Evolutionary conservation across 2,888 invertebrate species (phyloP).

Genomic region (Dioctria rufipes): DNA sequence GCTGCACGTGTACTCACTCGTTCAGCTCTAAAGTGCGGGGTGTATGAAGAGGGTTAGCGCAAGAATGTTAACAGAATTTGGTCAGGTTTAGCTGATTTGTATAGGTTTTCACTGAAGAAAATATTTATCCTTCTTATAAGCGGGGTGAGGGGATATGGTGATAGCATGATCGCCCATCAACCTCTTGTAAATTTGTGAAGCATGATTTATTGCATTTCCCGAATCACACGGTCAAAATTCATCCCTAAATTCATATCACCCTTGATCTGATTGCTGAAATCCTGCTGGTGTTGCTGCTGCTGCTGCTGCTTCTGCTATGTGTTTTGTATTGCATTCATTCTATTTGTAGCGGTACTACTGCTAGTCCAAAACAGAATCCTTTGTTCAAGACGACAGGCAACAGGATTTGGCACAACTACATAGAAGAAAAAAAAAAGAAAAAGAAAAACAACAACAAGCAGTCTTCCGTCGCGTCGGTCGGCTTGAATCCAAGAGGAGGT

Average conservation of each 20-base stretch:
- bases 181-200: neutral
- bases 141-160: neutral
- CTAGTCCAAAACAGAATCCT: neutral
- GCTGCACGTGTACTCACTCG: too few relatives aligned
- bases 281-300: too few relatives aligned
- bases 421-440: too few relatives aligned
- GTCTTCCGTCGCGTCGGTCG: too few relatives aligned
- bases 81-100: too few relatives aligned
- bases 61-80: neutral
- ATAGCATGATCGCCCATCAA: neutral
- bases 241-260: slow-evolving; percentile 6
- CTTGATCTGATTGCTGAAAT: slow-evolving; percentile 4
- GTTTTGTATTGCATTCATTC: neutral
- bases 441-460: too few relatives aligned
- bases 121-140: too few relatives aligned
- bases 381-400: slow-evolving; percentile 13
- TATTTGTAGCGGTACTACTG: neutral
- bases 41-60: neutral
- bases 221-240: neutral
- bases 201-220: slow-evolving; percentile 26
- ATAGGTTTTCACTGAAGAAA: too few relatives aligned
- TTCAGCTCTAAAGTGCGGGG: neutral
- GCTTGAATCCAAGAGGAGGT: too few relatives aligned
- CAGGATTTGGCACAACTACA: slow-evolving; percentile 8
- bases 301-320: neutral